These are phyloP conservation scores for Coremacera marginata DNA, from an alignment of 2,888 invertebrate genomes.

Conservation along the genomic window DNA sequence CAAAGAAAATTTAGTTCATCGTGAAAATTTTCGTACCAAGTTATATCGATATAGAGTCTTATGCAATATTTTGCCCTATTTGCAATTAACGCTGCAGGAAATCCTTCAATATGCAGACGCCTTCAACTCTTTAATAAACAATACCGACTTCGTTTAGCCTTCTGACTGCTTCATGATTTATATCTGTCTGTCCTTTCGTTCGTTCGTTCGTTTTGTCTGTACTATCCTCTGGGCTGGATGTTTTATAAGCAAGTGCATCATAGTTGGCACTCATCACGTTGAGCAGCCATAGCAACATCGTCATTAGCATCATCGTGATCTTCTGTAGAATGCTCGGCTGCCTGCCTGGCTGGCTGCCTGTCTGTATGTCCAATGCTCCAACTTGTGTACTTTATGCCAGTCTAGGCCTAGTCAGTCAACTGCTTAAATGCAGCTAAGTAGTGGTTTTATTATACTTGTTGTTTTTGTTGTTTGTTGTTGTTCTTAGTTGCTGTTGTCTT, in stretches of 20 bases:
- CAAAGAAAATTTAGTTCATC: too few relatives aligned
- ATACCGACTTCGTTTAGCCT: background rate
- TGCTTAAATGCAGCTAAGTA: constrained; percentile 43
- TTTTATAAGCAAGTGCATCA: background rate
- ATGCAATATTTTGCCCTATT: too few relatives aligned
- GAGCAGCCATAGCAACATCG: constrained; percentile 4
- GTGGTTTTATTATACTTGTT: constrained; percentile 37
- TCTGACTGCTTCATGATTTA: background rate
- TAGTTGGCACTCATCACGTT: background rate
- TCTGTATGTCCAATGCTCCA: constrained; percentile 16
- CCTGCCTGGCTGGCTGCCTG: constrained; percentile 3
- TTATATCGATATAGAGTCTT: too few relatives aligned
- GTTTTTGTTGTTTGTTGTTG: constrained; percentile 11
- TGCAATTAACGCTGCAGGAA: too few relatives aligned
- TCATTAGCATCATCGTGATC: constrained; percentile 19
- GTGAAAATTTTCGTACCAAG: too few relatives aligned
- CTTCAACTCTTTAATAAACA: too few relatives aligned
- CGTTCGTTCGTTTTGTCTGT: background rate
- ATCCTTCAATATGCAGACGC: too few relatives aligned
- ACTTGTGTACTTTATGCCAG: constrained; percentile 15
- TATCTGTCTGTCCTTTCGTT: background rate
- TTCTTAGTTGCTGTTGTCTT: constrained; percentile 22
- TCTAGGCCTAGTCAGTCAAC: constrained; percentile 38
- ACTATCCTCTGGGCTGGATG: background rate
- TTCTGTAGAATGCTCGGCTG: background rate